Evolutionary conservation across 2,113 vertebrate genomes (phyloP), one percentile per base, ranked within the genome.

Genomic region (Apaloderma vittatum): DNA sequence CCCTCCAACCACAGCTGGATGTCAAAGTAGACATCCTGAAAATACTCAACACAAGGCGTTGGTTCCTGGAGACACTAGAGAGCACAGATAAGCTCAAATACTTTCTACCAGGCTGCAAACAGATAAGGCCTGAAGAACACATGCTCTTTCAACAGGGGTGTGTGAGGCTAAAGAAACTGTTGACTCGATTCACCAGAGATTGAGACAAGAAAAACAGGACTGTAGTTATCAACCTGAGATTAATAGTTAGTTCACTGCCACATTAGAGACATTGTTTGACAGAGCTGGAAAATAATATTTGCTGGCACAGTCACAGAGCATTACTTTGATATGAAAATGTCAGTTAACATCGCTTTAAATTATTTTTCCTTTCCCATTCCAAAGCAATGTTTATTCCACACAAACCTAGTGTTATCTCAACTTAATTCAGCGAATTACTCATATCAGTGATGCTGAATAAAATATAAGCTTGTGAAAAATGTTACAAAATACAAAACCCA

Each of bases 291-390:
- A 95, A 88, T 68, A 94, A 52, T 74, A 92, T 68, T 94, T 96
- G 65, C 88, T 96, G 74, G 65, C 92, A 95, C 77, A 91, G 30
- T 78, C 93, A 93, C 54, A 87, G 65, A 92, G 68, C 79, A 95
- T 96, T 97, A 92, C 72, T 97, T 97, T 95, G 88, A 97, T 95
- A 96, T 86, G 89, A 94, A 97, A 97, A 97, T 88, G 88, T 93
- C 95, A 95, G 88, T 48, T 88, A 97, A 94, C 93, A 94, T 94
- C 85, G 77, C 90, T 95, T 91, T 97, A 86, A 95, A 84, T 84
- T 95, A 93, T 84, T 95, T 81, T 76, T 92, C 75, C 45, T 91
- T 61, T 88, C 67, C 46, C 70, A 54, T 70, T 96, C 8, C 27
- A 63, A 77, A 91, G 49, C 0, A 3, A 76, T 96, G 73, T 95